Evolutionary conservation across 2,797 vertebrate species (phyloP).

Genomic region (Cossypha dichroa): DNA sequence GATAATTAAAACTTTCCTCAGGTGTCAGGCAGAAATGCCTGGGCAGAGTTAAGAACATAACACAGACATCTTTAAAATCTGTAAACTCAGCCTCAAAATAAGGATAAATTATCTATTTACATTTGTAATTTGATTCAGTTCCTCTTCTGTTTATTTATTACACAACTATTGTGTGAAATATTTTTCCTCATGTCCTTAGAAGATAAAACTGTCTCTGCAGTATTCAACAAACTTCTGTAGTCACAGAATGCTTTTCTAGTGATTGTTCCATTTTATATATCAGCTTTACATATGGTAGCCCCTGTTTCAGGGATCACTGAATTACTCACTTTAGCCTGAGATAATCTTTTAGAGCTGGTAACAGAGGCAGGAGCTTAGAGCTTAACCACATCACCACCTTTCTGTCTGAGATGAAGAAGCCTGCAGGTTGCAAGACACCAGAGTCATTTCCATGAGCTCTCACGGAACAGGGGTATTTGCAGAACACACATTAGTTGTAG

Average conservation of each 20-base stretch:
- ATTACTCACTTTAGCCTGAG: no score
- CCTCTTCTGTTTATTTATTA: neutral
- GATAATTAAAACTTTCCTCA: neutral
- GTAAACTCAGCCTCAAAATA: neutral
- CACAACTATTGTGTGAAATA: neutral
- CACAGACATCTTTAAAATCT: neutral
- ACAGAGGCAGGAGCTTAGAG: neutral
- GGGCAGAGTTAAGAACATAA: neutral
- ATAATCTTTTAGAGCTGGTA: neutral
- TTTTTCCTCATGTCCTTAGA: neutral
- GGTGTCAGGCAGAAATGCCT: neutral
- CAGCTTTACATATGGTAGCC: neutral
- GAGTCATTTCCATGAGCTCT: neutral
- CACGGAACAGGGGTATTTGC: neutral
- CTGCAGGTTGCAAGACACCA: neutral
- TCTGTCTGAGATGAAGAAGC: neutral
- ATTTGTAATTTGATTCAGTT: neutral
- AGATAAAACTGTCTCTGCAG: neutral
- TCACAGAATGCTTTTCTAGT: neutral
- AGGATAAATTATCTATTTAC: neutral
- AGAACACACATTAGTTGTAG: neutral
- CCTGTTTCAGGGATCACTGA: neutral
- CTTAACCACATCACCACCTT: neutral
- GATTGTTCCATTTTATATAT: neutral
- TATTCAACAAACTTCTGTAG: neutral